Evolutionary conservation across 2,797 vertebrate genomes (phyloP), one percentile per base, ranked within the genome.

Genomic region (Sebastes aleutianus): DNA sequence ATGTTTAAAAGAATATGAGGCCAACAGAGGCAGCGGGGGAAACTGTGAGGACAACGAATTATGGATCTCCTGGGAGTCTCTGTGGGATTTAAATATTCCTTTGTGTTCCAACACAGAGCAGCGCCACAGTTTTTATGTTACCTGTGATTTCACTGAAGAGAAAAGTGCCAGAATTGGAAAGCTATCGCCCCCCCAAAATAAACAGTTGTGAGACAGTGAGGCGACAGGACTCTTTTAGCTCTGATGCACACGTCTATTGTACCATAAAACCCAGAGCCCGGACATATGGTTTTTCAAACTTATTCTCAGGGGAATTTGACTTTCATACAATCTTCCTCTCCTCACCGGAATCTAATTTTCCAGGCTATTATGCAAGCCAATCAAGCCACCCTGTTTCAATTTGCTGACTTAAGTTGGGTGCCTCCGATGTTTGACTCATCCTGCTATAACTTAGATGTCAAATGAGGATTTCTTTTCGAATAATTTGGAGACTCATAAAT

Each of bases 401-500:
- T 68, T 79, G 74, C 70, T 72, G 78, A 70, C 68, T 76, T 74
- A 74, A 24, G 81, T 78, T 34, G 8, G 69, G 29, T 8, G 18
- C 62, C 62, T 43, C 82, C 34, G 5, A 50, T 39, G 79, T 84
- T 80, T 62, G 50, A 83, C 74, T 82, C 70, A 62, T 88, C 73
- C 61, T 58, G 72, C 80, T 74, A 47, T 69, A 81, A 83, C 79
- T 79, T 72, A 47, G 73, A 85, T 78, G 77, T 84, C 66, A 78
- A 65, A 74, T 59, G 66, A 85, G 72, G 57, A 72, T 85, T 81
- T 86, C 63, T 70, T 68, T 58, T 58, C 0, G 56, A 79, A 87
- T 90, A 85, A 79, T 86, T 86, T 80, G 50, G 27, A 0, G 14
- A 72, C 77, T 89, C 83, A 93, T 92, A 86, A 88, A 91, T 92